Base-by-base conservation (phyloP, 2,888 invertebrate species). In the Temnothorax unifasciatus region DNA sequence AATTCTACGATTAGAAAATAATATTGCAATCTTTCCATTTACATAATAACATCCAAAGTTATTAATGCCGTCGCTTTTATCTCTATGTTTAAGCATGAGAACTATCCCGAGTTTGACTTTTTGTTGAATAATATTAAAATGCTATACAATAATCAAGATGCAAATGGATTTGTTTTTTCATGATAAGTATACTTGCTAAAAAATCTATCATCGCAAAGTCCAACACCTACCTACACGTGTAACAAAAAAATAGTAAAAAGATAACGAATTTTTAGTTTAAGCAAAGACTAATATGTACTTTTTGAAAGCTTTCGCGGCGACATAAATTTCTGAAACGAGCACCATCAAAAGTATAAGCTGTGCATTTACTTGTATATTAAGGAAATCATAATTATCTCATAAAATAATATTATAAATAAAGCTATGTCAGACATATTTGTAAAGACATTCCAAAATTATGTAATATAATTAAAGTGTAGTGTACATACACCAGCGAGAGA, bases 1-100 rank as follows among this genome's bases (percentile, higher is more conserved):
- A 64, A 44, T 66, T 69, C 52, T 63, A 66, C 41, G 6, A 50
- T 59, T 57, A 79, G 4, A 85, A 68, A 68, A 66, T 64, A 50
- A 77, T 34, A 57, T 52, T 11, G 34, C 6, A 1, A 50, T 52
- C 13, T 44, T 38, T 54, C 13, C 13, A 34, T 52, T 69, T 61
- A 71, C 13, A 44, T 18, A 64, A 77, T n/a, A 57, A 59, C 13
- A 59, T 47, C 41, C 11, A 50, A 50, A 34, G 9, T 50, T 68
- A 13, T 61, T 21, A 34, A 47, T 11, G 21, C 44, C 64, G 41
- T 54, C 18, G 1, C 15, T 3, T 52, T 38, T 71, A 29, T 4
- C 11, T 38, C 29, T 29, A 44, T 59, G 68, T 79, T 74, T 21
- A 85, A 57, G 57, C 77, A 61, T 3, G 66, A 64, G 59, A 59